Evolutionary conservation across 2,888 invertebrate species (phyloP), one percentile per base, ranked within the genome.

Genomic region (Rhingia campestris): DNA sequence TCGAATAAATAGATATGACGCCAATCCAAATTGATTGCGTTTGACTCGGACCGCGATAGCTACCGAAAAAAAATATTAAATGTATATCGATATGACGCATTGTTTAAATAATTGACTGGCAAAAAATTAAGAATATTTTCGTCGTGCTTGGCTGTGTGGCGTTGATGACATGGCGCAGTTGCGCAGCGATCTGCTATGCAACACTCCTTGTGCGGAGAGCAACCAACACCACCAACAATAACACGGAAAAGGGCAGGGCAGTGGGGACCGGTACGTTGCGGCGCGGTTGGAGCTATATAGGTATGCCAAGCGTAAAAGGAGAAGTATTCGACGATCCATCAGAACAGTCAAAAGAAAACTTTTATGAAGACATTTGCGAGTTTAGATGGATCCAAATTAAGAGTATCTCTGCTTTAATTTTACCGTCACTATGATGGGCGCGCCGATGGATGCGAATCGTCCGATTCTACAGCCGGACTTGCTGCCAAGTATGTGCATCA

Each of bases 11-110:
- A 80, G 70, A 84, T 74, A 67, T 80, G 84, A 80, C 74, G 74
- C 80, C 84, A 84, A 84, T 75, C 66, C 59, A 45, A 74, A 74
- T 73, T 74, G 76, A 82, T 84, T 84, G 74, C 66, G 80, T 80
- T 79, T 74, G 80, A 64, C 64, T 74, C 32, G 53, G 37, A 80
- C 80, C 69, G 80, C 69, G 30, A 45, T 22, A 22, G 45, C 30
- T 39, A 66, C 53, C 72, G 30, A 74, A 63, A 63, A 32, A 69
- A 79, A 82, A 90, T 90, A 91, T 91, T 89, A 91, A 91, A 90
- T 90, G 89, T 90, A 91, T 89, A 90, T 90, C 90, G 90, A 91
- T 91, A 90, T 89, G 88, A 90, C 87, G 88, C 89, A 90, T 90
- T 89, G 86, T 87, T 89, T 85, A 69, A 86, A 90, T 90, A 87